Conservation (phyloP, 2,113 vertebrate genomes). For the Illadopsis cleaveri region DNA sequence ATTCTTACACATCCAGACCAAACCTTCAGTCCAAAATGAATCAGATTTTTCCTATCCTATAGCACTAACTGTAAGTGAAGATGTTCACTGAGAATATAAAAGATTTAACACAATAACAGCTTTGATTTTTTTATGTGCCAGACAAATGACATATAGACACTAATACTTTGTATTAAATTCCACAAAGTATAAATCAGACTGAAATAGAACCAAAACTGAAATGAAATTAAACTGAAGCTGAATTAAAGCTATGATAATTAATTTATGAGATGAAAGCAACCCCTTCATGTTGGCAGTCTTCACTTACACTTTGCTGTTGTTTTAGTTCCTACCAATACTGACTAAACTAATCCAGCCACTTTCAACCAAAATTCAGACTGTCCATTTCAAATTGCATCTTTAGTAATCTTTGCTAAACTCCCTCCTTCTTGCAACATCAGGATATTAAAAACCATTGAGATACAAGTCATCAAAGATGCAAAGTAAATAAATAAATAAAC, state of each 20-base stretch:
- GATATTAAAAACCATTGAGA: neutral
- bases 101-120: neutral
- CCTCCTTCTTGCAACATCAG: neutral
- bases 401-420: neutral
- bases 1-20: constrained; percentile 25
- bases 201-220: neutral
- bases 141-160: neutral
- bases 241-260: neutral
- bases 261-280: neutral
- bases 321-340: neutral
- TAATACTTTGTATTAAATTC: neutral
- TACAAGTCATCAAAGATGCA: neutral
- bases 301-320: neutral
- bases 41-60: neutral
- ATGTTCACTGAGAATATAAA: neutral
- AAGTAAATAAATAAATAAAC: neutral
- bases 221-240: neutral
- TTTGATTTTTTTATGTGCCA: neutral
- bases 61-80: neutral
- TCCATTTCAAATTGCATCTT: neutral
- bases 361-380: neutral
- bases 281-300: neutral
- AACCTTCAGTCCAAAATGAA: neutral
- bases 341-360: neutral
- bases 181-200: neutral